phyloP scores from a whole-genome alignment of 2,113 vertebrate species.

The Spea multiplicata region DNA sequence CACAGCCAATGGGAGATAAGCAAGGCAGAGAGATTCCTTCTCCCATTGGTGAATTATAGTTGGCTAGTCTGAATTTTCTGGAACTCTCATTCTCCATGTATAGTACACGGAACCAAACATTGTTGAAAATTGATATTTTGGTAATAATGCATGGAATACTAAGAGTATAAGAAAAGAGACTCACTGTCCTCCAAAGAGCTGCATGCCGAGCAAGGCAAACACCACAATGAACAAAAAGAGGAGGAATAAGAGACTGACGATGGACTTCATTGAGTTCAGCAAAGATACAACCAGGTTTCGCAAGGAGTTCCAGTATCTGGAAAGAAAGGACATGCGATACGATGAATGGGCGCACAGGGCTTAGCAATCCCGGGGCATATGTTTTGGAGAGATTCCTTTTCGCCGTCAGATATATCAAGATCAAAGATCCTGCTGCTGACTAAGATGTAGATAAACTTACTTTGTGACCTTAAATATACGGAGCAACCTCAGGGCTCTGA shows the following conservation, averaged over 20 bases:
- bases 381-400: too few species aligned
- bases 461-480: constrained; percentile 97
- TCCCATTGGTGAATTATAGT: too few species aligned
- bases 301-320: constrained; percentile 94
- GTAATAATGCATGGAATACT: too few species aligned
- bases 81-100: too few species aligned
- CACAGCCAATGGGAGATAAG: too few species aligned
- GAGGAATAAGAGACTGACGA: constrained; percentile 92
- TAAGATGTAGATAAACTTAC: constrained; percentile 63
- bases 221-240: constrained; percentile 98
- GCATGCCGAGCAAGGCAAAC: constrained; percentile 94
- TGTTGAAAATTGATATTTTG: too few species aligned
- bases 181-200: constrained; percentile 95
- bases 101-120: neutral
- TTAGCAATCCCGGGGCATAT: too few species aligned
- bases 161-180: constrained; percentile 51
- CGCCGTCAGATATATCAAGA: too few species aligned
- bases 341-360: neutral
- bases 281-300: constrained; percentile 92
- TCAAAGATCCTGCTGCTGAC: too few species aligned
- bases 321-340: fast-evolving
- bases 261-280: constrained; percentile 97
- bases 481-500: constrained; percentile 85
- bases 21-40: too few species aligned
- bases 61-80: too few species aligned